These are phyloP conservation scores for Brenthis hecate DNA, from an alignment of 2,888 invertebrate species.

Conservation along the genomic window DNA sequence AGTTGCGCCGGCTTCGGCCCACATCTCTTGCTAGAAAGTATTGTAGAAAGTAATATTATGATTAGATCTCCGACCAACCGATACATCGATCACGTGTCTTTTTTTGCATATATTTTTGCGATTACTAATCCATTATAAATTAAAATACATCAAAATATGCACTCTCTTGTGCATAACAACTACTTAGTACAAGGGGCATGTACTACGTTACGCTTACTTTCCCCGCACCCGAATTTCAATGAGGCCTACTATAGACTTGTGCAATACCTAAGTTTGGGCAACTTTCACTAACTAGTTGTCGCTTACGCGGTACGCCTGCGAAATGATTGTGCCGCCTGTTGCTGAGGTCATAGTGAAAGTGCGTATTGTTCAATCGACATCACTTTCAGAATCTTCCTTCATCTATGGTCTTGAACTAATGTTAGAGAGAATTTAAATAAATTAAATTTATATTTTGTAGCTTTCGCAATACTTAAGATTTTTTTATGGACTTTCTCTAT, in stretches of 20 bases:
- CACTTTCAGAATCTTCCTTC: slow-evolving; percentile 34
- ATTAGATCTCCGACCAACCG: slow-evolving; percentile 67
- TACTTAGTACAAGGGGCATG: slow-evolving; percentile 32
- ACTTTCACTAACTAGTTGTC: slow-evolving; percentile 71
- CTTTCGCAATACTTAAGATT: neutral
- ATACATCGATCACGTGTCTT: slow-evolving; percentile 73
- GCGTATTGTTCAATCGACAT: slow-evolving; percentile 51
- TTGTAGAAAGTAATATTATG: slow-evolving; percentile 80
- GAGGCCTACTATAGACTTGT: slow-evolving; percentile 72
- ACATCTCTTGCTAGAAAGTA: slow-evolving; percentile 82
- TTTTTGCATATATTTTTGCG: slow-evolving; percentile 62
- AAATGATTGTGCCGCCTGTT: slow-evolving; percentile 74
- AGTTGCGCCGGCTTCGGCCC: slow-evolving; percentile 76
- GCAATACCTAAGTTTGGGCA: slow-evolving; percentile 79
- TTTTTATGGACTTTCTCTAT: slow-evolving; percentile 4
- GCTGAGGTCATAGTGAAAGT: slow-evolving; percentile 76
- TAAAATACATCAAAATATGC: slow-evolving; percentile 7
- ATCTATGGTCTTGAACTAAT: slow-evolving; percentile 13
- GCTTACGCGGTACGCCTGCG: slow-evolving; percentile 76
- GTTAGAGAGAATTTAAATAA: neutral
- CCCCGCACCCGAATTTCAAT: slow-evolving; percentile 77
- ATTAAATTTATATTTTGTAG: neutral
- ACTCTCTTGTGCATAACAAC: slow-evolving; percentile 1
- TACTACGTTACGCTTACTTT: slow-evolving; percentile 65
- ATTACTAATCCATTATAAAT: slow-evolving; percentile 1